Conservation (phyloP, 2,888 invertebrate genomes). For the Pteria penguin region DNA sequence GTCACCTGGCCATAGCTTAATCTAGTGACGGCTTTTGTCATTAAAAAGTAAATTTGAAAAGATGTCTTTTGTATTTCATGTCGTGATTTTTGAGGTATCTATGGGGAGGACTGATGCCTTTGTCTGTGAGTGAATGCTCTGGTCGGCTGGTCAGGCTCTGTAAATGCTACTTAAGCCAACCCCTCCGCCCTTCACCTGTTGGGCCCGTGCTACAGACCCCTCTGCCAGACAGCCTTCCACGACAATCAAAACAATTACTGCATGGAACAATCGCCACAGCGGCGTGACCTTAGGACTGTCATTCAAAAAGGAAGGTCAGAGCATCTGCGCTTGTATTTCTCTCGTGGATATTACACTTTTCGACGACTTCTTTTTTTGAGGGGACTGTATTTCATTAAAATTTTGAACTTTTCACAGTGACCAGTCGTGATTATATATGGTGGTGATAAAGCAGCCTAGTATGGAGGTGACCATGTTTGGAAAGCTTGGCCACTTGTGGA, state of each 20-base stretch:
- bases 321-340: not conserved
- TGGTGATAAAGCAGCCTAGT: not conserved
- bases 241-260: not conserved
- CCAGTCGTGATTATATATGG: not conserved
- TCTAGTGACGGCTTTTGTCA: not conserved
- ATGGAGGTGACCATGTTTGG: not conserved
- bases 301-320: not conserved
- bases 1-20: not conserved
- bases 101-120: not conserved
- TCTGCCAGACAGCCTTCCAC: not conserved
- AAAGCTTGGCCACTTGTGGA: not conserved
- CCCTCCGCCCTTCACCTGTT: not conserved
- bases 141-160: not conserved
- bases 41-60: not conserved
- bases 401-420: not conserved
- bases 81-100: not conserved
- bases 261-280: not conserved
- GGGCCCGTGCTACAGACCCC: not conserved
- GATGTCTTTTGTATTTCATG: not conserved
- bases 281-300: not conserved
- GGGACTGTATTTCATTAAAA: not conserved
- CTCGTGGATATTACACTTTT: not conserved
- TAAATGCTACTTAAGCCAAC: not conserved
- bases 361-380: not conserved
- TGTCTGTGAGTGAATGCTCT: not conserved